Evolutionary conservation across 2,113 vertebrate species (phyloP), one percentile per base, ranked within the genome.

Genomic region (Oreochromis niloticus): DNA sequence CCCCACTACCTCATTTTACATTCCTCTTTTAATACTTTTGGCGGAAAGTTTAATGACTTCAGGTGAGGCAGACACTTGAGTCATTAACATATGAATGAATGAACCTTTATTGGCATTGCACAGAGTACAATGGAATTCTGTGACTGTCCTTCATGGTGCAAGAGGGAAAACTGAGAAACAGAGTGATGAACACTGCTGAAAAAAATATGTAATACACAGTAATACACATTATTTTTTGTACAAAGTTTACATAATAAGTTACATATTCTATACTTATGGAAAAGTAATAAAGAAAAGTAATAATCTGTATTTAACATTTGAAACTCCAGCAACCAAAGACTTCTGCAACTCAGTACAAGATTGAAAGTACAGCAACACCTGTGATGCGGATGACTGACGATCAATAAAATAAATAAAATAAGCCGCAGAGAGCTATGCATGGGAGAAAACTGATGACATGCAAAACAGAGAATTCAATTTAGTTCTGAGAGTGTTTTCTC

Each of bases 41-140:
- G 0, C 32, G 41, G 71, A 30, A 50, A 12, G 9, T 78, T 50
- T 78, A 78, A 78, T 78, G 71, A 78, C 43, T 50, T 78, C 43
- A 50, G 71, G 43, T 50, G 71, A 78, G 71, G 46, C 43, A 78
- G 71, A 78, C 43, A 19, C 71, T 78, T 32, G 71, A 78, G 71
- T 50, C 71, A 78, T 78, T 78, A 78, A 50, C 71, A 78, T 78
- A 78, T 78, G 71, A 78, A 78, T 78, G 71, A 32, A 78, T 0
- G 4, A 50, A 32, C 16, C 71, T 32, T n/a, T 8, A 50, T n/a
- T 32, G 71, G 27, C 43, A 78, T 30, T 50, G 24, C 41, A 75
- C 43, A 50, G 10, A 75, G 16, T 32, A 50, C 43, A 78, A 32
- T 30, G 71, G 71, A 78, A 50, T 50, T 32, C 71, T 32, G 27